A percentile compares a stretch with the other conserved stretches of the same genome.
phyloP scores from a whole-genome alignment of 2,888 invertebrate genomes.

The Zaprionus bogoriensis region DNA sequence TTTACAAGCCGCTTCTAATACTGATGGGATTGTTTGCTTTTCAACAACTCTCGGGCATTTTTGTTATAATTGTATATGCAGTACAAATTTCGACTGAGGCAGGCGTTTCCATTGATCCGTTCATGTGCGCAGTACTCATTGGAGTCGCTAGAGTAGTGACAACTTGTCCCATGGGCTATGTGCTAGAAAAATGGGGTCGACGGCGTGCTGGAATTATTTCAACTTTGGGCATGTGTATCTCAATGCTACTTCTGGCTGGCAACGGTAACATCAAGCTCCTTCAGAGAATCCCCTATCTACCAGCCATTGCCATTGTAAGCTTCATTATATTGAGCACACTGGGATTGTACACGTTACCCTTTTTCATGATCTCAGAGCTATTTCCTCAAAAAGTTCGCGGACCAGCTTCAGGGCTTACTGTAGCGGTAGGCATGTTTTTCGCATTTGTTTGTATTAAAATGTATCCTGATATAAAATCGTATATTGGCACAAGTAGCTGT shows the following conservation, averaged over 20 bases:
- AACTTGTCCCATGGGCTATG: slow-evolving; percentile 86
- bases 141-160: slow-evolving; percentile 86
- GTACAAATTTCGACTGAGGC: slow-evolving; percentile 87
- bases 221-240: slow-evolving; percentile 85
- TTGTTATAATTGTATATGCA: slow-evolving; percentile 89
- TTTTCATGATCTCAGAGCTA: slow-evolving; percentile 90
- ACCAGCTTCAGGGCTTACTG: slow-evolving; percentile 87
- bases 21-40: slow-evolving; percentile 87
- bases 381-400: slow-evolving; percentile 87
- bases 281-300: slow-evolving; percentile 67
- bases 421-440: slow-evolving; percentile 86
- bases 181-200: slow-evolving; percentile 86
- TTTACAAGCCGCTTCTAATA: slow-evolving; percentile 81
- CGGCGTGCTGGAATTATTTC: slow-evolving; percentile 87
- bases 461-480: slow-evolving; percentile 85
- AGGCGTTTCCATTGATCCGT: slow-evolving; percentile 86
- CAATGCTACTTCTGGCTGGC: slow-evolving; percentile 85
- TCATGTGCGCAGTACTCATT: slow-evolving; percentile 86
- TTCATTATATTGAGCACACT: slow-evolving; percentile 84
- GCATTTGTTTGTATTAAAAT: slow-evolving; percentile 88
- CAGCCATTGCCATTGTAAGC: slow-evolving; percentile 74
- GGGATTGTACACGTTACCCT: slow-evolving; percentile 86
- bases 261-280: slow-evolving; percentile 81
- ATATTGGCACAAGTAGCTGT: slow-evolving; percentile 85
- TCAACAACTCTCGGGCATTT: slow-evolving; percentile 88